Conservation (phyloP, 2,888 invertebrate species). For the Polylopha cassiicola region DNA sequence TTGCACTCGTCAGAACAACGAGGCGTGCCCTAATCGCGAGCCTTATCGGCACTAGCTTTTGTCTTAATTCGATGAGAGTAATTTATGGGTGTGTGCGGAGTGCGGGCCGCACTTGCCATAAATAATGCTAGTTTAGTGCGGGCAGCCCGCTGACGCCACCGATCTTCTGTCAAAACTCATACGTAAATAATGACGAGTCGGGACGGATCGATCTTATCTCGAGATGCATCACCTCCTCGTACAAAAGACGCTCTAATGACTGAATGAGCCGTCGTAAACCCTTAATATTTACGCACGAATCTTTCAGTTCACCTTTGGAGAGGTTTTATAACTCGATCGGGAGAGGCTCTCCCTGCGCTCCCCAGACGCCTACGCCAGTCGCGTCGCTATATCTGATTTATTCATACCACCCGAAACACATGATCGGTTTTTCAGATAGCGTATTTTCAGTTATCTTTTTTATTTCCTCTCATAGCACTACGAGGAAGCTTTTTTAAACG, state of each 20-base stretch:
- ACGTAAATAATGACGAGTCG: constrained; percentile 69
- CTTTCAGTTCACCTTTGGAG: constrained; percentile 68
- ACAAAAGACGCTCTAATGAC: constrained; percentile 71
- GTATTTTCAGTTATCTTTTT: constrained; percentile 51
- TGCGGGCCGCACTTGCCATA: constrained; percentile 57
- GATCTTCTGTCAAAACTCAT: constrained; percentile 64
- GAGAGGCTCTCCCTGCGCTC: constrained; percentile 46
- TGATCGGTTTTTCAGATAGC: constrained; percentile 64
- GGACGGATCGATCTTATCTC: constrained; percentile 64
- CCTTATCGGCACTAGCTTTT: constrained; percentile 66
- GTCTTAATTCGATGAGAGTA: constrained; percentile 70
- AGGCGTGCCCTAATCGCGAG: constrained; percentile 59
- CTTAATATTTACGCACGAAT: constrained; percentile 71
- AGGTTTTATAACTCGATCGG: constrained; percentile 66
- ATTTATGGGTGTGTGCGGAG: constrained; percentile 50
- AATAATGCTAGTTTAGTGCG: constrained; percentile 66
- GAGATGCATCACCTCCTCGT: constrained; percentile 56
- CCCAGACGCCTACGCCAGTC: constrained; percentile 62
- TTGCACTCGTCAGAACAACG: constrained; percentile 60
- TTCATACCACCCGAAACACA: constrained; percentile 72
- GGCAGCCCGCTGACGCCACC: constrained; percentile 42
- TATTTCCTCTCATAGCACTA: constrained; percentile 39
- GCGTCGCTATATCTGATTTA: constrained; percentile 69
- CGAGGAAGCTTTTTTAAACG: constrained; percentile 44
- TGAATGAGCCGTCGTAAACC: constrained; percentile 72